These are phyloP conservation scores for Morinoia aosen DNA, from an alignment of 2,888 invertebrate genomes.

Conservation along the genomic window DNA sequence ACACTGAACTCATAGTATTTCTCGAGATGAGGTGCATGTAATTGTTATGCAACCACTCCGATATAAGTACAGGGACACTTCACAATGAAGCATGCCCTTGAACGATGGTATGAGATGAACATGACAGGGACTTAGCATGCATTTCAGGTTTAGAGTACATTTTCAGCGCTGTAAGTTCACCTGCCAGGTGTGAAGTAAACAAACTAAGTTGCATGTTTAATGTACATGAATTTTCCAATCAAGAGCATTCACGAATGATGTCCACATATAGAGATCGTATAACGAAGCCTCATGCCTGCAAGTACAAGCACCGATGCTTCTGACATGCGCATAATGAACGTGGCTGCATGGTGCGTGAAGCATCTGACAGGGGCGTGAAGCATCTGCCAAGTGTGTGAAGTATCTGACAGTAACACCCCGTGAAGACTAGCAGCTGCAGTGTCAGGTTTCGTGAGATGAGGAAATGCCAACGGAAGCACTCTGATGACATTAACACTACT, in stretches of 20 bases:
- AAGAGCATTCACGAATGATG: no score
- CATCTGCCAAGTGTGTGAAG: no score
- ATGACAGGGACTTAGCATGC: not conserved
- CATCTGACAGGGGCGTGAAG: no score
- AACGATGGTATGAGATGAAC: not conserved
- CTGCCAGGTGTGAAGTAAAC: not conserved
- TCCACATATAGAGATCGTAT: no score
- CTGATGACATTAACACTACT: no score
- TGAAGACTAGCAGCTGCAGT: not conserved
- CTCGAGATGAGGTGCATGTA: no score
- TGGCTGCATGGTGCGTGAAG: not conserved
- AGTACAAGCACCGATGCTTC: not conserved
- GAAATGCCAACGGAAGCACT: not conserved
- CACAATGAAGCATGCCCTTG: not conserved
- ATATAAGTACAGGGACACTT: no score
- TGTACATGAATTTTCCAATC: no score
- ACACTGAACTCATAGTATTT: no score
- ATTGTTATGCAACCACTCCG: no score
- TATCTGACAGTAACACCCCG: not conserved
- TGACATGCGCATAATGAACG: not conserved
- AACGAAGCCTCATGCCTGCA: no score
- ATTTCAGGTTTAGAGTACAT: not conserved
- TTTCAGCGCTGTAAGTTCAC: not conserved
- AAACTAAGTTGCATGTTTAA: no score
- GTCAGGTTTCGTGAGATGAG: not conserved